Percentiles rank a stretch among this genome's conserved stretches.
These are phyloP conservation scores for Heliocidaris tuberculata DNA, from an alignment of 35 echinoderm and acorn worm species.

Conservation along the genomic window DNA sequence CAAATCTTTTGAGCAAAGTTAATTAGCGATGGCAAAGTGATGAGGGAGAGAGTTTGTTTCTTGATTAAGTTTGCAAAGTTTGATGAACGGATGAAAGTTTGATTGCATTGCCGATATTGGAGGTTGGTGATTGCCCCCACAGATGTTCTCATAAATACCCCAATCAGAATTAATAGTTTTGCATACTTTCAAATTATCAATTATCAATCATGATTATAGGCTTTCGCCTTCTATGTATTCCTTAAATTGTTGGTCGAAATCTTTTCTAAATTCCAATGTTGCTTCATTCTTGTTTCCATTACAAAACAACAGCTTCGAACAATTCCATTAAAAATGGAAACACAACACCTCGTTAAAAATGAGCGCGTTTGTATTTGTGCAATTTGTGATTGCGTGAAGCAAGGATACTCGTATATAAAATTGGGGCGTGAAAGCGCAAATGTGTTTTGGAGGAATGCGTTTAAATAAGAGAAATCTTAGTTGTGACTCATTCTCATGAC, in stretches of 20 bases:
- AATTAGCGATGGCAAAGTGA: not conserved
- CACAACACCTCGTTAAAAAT: not conserved
- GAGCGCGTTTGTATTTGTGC: not conserved
- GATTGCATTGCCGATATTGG: not conserved
- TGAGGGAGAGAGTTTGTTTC: conserved; percentile 10
- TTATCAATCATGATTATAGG: too few relatives aligned
- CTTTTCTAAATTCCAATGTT: not conserved
- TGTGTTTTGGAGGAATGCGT: not conserved
- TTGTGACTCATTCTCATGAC: not conserved
- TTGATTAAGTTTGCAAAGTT: not conserved
- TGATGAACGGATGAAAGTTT: not conserved
- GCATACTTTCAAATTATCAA: too few relatives aligned
- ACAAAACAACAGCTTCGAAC: not conserved
- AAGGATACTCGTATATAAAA: not conserved
- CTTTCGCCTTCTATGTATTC: too few relatives aligned
- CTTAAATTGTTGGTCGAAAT: too few relatives aligned
- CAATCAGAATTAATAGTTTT: too few relatives aligned
- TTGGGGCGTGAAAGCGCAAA: not conserved
- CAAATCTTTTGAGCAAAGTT: conserved; percentile 40
- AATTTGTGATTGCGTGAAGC: not conserved
- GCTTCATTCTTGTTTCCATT: not conserved
- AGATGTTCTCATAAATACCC: too few relatives aligned
- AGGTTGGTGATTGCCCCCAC: too few relatives aligned
- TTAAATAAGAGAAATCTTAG: not conserved
- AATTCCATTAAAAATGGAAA: not conserved